Base-by-base conservation (phyloP, 2,797 vertebrate species). In the Melanotaenia nigrans region DNA sequence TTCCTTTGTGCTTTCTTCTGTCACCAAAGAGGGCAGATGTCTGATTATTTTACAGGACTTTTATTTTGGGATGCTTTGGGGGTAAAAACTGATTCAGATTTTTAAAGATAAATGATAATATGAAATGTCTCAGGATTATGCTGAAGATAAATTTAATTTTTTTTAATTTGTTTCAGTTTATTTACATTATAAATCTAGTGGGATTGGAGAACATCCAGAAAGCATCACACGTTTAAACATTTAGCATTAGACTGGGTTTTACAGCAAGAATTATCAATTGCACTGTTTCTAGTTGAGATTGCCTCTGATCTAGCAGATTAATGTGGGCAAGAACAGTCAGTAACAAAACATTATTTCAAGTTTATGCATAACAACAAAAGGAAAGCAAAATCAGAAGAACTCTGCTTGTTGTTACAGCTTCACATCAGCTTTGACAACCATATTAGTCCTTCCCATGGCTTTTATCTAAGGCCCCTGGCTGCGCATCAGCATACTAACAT, bases 41-140 rank as follows among this genome's bases (percentile, higher is more conserved):
- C 30, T 38, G 3, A 73, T 53, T 63, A 42, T 79, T 81, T 80
- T 20, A 75, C 51, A 55, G 28, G 35, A 30, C 25, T 42, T 42
- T 60, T 28, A 25, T 66, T 8, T 22, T 45, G 6, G 62, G 32
- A 51, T 24, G 20, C 13, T 4, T 8, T 55, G 58, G 9, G 35
- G 28, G 25, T 25, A 25, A 25, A 25, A 3, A 16, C 38, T 16
- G 13, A 40, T 40, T 40, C 38, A 8, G 7, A 49, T 6, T 49
- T 49, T n/a, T 20, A 45, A 7, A 45, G 6, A 22, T 20, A 3
- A 22, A n/a, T 49, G 45, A 49, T 16, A n/a, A 11, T 11, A 4
- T 25, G 22, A 25, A 22, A 11, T 24, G 49, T 30, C 28, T 14
- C 25, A 75, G 42, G 10, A 58, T 56, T 67, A 5, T 1, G 1